Percentiles rank a stretch among this genome's conserved stretches.
phyloP scores from a whole-genome alignment of 2,797 vertebrate genomes.

The Peromyscus aztecus region DNA sequence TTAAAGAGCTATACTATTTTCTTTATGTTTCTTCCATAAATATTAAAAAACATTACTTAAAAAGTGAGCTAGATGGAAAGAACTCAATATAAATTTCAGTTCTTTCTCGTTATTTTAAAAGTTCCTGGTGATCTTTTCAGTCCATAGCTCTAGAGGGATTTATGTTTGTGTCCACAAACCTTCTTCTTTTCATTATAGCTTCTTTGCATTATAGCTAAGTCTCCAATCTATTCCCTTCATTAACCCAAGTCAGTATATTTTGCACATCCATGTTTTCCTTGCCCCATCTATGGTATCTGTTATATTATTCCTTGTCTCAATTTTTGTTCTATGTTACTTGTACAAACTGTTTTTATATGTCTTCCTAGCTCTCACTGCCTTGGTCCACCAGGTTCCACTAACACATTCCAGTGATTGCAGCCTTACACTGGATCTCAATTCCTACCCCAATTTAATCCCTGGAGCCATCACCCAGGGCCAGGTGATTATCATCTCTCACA shows the following conservation, averaged over 20 bases:
- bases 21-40: background rate
- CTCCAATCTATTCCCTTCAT: background rate
- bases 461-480: background rate
- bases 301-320: background rate
- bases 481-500: constrained; percentile 2
- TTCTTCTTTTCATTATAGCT: background rate
- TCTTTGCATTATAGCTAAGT: background rate
- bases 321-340: background rate
- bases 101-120: background rate
- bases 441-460: too few relatives aligned
- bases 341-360: background rate
- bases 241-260: background rate
- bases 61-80: background rate
- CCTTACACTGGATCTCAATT: background rate
- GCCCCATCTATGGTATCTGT: background rate
- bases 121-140: background rate
- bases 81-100: background rate
- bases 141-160: background rate
- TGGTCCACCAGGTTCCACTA: fast-evolving
- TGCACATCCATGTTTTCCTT: background rate
- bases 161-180: background rate
- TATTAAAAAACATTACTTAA: background rate
- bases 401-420: background rate
- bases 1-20: background rate
- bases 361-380: background rate